Percentiles rank a stretch among this genome's conserved stretches.
Evolutionary conservation across 2,797 vertebrate genomes (phyloP).

Genomic region (Mus minutoides): DNA sequence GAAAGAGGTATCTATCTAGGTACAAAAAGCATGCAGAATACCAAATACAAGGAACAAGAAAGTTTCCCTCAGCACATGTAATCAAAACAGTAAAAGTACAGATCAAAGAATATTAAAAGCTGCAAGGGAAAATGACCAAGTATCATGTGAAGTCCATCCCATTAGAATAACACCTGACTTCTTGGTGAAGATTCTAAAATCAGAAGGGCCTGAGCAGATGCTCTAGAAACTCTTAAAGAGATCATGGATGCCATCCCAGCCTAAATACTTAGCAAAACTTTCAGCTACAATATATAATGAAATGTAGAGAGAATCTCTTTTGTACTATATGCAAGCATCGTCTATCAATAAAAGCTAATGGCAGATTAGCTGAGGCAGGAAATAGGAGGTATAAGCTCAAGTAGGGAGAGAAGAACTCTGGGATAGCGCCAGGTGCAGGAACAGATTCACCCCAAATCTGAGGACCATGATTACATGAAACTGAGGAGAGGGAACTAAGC

Average conservation of each 20-base stretch:
- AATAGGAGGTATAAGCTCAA: neutral
- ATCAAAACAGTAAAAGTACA: neutral
- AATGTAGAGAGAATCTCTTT: neutral
- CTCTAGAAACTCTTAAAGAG: neutral
- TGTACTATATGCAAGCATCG: neutral
- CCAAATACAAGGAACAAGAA: neutral
- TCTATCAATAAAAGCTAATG: neutral
- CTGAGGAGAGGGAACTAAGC: neutral
- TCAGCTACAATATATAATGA: neutral
- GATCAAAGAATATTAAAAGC: neutral
- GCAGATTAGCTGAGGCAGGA: neutral
- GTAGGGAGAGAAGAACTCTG: neutral
- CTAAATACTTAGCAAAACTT: neutral
- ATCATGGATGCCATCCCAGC: neutral
- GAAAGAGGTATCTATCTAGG: neutral
- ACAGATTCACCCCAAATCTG: neutral
- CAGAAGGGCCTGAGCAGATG: neutral
- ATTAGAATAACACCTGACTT: neutral
- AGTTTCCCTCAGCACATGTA: neutral
- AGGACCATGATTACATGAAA: neutral
- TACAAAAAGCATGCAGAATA: neutral
- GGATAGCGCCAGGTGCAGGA: neutral
- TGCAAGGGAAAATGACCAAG: neutral
- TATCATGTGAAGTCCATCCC: neutral
- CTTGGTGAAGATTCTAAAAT: neutral